These are phyloP conservation scores for Leptopilina drosophilae DNA, from an alignment of 2,888 invertebrate species.

Conservation along the genomic window DNA sequence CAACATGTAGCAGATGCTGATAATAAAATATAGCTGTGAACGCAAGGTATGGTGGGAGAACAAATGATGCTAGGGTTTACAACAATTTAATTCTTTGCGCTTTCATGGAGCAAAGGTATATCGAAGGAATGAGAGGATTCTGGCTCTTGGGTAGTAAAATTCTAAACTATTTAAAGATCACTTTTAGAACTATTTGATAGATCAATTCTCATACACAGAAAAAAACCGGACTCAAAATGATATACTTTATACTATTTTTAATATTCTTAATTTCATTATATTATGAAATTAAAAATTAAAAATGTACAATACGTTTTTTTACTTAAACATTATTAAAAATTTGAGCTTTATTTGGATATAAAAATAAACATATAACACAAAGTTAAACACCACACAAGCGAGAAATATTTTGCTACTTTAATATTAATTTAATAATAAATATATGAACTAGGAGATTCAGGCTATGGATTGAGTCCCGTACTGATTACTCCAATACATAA, in stretches of 20 bases:
- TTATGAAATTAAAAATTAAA: too few relatives aligned
- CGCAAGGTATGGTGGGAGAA: neutral
- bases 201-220: neutral
- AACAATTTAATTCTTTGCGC: neutral
- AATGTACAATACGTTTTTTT: too few relatives aligned
- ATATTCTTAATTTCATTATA: too few relatives aligned
- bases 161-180: neutral
- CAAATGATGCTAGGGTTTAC: neutral
- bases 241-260: too few relatives aligned
- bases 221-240: too few relatives aligned
- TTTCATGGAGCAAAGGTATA: neutral
- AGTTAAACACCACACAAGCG: too few relatives aligned
- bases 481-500: neutral
- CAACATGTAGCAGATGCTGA: neutral
- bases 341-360: too few relatives aligned
- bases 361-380: too few relatives aligned
- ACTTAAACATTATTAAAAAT: too few relatives aligned
- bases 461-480: neutral
- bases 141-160: neutral
- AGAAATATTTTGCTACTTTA: neutral
- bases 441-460: neutral
- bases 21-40: conserved; percentile 1
- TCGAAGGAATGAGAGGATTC: neutral
- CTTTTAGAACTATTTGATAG: neutral
- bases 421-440: neutral